phyloP scores from a whole-genome alignment of 2,888 invertebrate species.

The Cryptophagus acutangulus region DNA sequence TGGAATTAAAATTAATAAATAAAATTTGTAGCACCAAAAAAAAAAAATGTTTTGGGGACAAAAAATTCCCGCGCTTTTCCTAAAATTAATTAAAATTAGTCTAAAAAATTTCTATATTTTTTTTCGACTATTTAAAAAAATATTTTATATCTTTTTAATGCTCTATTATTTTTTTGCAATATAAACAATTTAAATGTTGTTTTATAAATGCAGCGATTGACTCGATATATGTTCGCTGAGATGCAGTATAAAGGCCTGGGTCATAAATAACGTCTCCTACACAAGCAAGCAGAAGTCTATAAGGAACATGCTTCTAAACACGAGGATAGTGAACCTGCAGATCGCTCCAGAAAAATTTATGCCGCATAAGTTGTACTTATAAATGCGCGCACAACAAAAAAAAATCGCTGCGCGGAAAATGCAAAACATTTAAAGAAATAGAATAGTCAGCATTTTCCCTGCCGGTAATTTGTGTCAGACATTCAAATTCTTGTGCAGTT shows the following conservation, averaged over 20 bases:
- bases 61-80: too few relatives aligned
- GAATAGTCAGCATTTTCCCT: neutral
- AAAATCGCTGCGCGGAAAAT: neutral
- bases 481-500: conserved; percentile 1
- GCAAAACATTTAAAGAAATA: neutral
- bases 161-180: neutral
- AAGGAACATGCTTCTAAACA: conserved; percentile 19
- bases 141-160: too few relatives aligned
- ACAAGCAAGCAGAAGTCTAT: conserved; percentile 22
- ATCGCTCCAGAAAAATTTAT: conserved; percentile 15
- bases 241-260: conserved; percentile 14
- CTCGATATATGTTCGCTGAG: conserved; percentile 11
- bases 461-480: conserved; percentile 22
- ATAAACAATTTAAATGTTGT: conserved; percentile 14
- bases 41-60: too few relatives aligned
- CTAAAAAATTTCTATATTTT: too few relatives aligned
- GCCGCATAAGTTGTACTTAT: conserved; percentile 9
- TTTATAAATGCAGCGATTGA: conserved; percentile 11
- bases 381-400: too few relatives aligned
- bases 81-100: too few relatives aligned
- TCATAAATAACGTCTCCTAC: conserved; percentile 26
- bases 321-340: conserved; percentile 21
- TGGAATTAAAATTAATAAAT: too few relatives aligned
- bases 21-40: too few relatives aligned
- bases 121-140: too few relatives aligned